These are phyloP conservation scores for Tor tambroides DNA, from an alignment of 2,113 vertebrate genomes.

Conservation along the genomic window DNA sequence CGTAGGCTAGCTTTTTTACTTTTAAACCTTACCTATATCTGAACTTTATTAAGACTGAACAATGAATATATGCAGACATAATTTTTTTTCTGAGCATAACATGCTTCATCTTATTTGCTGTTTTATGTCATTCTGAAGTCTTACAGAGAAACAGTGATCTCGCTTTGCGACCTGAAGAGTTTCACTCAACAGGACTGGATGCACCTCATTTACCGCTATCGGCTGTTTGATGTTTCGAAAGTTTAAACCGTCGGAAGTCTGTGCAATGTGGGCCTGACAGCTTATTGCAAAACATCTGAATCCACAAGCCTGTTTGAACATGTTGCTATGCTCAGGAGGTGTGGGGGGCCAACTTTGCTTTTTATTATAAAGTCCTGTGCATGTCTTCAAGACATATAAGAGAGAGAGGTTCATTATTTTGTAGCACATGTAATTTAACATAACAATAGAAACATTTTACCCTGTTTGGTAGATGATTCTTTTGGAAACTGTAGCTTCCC, in stretches of 20 bases:
- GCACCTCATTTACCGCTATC: slow-evolving; percentile 70
- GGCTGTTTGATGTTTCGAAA: slow-evolving; percentile 63
- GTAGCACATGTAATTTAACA: background rate
- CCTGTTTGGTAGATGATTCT: background rate
- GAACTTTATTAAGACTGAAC: background rate
- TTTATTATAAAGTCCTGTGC: background rate
- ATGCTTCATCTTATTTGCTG: background rate
- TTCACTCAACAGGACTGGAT: slow-evolving; percentile 68
- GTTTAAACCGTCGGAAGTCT: slow-evolving; percentile 58
- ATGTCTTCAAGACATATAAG: background rate
- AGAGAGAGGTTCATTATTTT: background rate
- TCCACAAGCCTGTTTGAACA: slow-evolving; percentile 59
- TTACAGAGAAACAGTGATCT: slow-evolving; percentile 55
- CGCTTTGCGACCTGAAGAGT: slow-evolving; percentile 60
- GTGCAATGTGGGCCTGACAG: slow-evolving; percentile 65
- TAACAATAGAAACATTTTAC: background rate
- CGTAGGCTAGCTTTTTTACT: background rate
- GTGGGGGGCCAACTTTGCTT: background rate
- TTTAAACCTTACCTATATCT: background rate
- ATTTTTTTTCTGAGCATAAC: background rate
- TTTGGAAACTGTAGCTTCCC: background rate
- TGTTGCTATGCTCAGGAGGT: background rate
- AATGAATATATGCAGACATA: background rate
- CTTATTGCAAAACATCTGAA: slow-evolving; percentile 59
- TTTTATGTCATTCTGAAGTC: slow-evolving; percentile 51